These are phyloP conservation scores for Hymenochirus boettgeri DNA, from an alignment of 2,113 vertebrate species.

Conservation along the genomic window DNA sequence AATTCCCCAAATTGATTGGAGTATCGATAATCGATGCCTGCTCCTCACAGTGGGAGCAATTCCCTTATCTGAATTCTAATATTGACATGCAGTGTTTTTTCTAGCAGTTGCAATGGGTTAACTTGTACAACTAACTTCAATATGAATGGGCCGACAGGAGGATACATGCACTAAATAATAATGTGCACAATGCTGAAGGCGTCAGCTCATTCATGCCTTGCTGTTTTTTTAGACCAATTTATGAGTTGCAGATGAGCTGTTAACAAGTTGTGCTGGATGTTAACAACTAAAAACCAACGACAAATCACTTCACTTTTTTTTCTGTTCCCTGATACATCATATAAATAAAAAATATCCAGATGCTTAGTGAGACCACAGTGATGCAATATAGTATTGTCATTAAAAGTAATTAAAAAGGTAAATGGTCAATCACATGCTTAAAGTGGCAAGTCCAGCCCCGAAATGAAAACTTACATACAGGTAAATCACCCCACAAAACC, in stretches of 20 bases:
- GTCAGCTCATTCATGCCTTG: background rate
- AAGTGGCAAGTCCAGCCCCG: too few species aligned
- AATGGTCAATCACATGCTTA: too few species aligned
- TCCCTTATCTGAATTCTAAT: too few species aligned
- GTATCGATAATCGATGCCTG: too few species aligned
- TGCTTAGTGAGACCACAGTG: too few species aligned
- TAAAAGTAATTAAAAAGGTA: too few species aligned
- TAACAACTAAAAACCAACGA: constrained; percentile 5
- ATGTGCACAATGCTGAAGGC: background rate
- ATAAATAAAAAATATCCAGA: background rate
- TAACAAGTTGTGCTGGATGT: constrained; percentile 8
- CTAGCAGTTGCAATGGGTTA: background rate
- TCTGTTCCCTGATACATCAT: background rate
- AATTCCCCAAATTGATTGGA: too few species aligned
- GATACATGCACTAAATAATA: constrained; percentile 5
- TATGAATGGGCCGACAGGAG: background rate
- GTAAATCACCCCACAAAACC: too few species aligned
- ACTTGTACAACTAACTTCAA: background rate
- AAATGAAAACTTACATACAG: too few species aligned
- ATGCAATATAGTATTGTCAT: too few species aligned
- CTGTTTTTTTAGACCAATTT: constrained; percentile 4
- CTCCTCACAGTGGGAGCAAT: too few species aligned
- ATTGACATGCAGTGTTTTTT: too few species aligned
- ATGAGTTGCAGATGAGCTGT: constrained; percentile 16
- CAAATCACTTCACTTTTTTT: background rate